A percentile compares a stretch with the other conserved stretches of the same genome.
Evolutionary conservation across 2,797 vertebrate species (phyloP).

Genomic region (Steatocranus sp.): DNA sequence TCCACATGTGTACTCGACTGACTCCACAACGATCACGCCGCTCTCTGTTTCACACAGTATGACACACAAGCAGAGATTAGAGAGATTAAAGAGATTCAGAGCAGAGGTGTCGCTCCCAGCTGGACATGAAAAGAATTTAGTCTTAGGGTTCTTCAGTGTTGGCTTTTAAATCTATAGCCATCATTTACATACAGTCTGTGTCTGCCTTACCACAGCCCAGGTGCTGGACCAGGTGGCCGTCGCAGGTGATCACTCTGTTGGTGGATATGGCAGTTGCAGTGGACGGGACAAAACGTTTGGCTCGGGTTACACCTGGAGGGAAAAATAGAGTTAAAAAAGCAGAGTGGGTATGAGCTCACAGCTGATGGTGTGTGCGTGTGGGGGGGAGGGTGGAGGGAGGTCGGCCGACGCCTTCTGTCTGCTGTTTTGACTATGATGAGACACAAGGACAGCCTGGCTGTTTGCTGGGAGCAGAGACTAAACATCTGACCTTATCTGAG

Average conservation of each 20-base stretch:
- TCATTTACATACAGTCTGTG: background rate
- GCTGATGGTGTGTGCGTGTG: fast-evolving
- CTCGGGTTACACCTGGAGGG: background rate
- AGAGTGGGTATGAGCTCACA: background rate
- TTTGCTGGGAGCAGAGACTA: background rate
- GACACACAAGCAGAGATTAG: background rate
- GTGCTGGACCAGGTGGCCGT: background rate
- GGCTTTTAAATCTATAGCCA: background rate
- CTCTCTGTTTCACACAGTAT: background rate
- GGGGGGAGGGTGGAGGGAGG: background rate
- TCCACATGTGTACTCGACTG: conserved; percentile 14
- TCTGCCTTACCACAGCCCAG: background rate
- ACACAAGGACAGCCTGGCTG: fast-evolving
- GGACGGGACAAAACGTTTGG: background rate
- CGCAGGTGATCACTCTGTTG: background rate
- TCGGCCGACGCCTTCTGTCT: background rate
- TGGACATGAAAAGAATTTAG: fast-evolving
- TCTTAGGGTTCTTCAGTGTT: background rate
- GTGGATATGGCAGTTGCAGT: background rate
- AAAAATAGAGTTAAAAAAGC: background rate
- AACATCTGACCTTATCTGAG: background rate
- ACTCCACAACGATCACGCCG: conserved; percentile 37
- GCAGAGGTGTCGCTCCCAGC: background rate
- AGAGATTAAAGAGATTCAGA: background rate
- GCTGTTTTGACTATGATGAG: background rate